Percentiles rank a stretch among this genome's conserved stretches.
phyloP scores from a whole-genome alignment of 1,140 invertebrate species.

The Patella vulgata region DNA sequence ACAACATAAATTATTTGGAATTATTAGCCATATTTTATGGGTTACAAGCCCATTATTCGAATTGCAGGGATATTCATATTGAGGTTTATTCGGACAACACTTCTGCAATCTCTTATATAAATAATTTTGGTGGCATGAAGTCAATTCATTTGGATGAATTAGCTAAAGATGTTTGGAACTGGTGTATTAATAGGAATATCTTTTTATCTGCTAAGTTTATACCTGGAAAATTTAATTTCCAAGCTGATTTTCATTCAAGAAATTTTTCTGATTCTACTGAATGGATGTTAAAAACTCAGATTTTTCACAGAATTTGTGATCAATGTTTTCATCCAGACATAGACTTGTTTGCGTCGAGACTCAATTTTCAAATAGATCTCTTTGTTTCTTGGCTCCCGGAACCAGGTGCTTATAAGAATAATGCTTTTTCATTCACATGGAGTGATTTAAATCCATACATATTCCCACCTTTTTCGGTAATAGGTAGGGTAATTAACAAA shows the following conservation, averaged over 20 bases:
- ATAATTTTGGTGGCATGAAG: conserved; percentile 18
- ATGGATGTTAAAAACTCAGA: conserved; percentile 8
- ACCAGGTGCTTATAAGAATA: not conserved
- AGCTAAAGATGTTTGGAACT: conserved; percentile 16
- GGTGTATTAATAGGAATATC: conserved; percentile 18
- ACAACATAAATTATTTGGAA: conserved; percentile 11
- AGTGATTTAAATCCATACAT: conserved; percentile 9
- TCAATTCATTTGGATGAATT: conserved; percentile 11
- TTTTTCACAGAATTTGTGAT: conserved; percentile 11
- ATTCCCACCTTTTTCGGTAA: conserved; percentile 12
- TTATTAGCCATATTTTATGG: conserved; percentile 4
- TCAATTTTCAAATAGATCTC: conserved; percentile 4
- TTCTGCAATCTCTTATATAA: conserved; percentile 9
- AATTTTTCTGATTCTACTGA: conserved; percentile 11
- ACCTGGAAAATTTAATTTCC: conserved; percentile 4
- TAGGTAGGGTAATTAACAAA: not conserved
- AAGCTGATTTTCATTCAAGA: conserved; percentile 8
- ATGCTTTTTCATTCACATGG: conserved; percentile 19
- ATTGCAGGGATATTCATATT: conserved; percentile 2
- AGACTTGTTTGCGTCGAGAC: conserved; percentile 5
- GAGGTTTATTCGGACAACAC: conserved; percentile 11
- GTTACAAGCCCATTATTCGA: not conserved
- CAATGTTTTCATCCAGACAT: conserved; percentile 15
- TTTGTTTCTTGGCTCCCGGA: conserved; percentile 9
- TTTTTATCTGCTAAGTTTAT: conserved; percentile 13